Evolutionary conservation across 2,797 vertebrate species (phyloP), one percentile per base, ranked within the genome.

Genomic region (Sebastes matsubarae): DNA sequence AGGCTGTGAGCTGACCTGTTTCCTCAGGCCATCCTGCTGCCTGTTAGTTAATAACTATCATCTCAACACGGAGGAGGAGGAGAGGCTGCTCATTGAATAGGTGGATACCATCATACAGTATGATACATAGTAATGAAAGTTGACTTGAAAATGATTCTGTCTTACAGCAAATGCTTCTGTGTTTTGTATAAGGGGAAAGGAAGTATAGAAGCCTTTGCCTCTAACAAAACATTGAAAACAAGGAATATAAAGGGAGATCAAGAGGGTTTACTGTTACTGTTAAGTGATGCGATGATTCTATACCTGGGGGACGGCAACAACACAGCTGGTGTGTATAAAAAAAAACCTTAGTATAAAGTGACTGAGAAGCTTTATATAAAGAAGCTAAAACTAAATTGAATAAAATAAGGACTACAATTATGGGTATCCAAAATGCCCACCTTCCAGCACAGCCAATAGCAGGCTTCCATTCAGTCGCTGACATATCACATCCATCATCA

Each of bases 11-110:
- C 74, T 87, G 92, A 88, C 90, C 89, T 22, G 83, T 89, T 92
- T 94, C 92, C 90, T 88, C 69, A 46, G 91, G 91, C 90, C 79
- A 69, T 84, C 72, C 81, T 68, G 75, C 81, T 68, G 73, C 87
- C 73, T 86, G 81, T 90, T 88, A 90, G 70, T 81, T 85, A 91
- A 90, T 87, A 87, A 89, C 71, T 85, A 79, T 81, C 82, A 77
- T 76, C 72, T 85, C 75, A 73, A 79, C 75, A 71, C 64, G 68
- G 12, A 38, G 36, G 12, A 38, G 36, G 68, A 72, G 61, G 16
- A 67, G 38, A 77, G 68, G 32, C 76, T 38, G 14, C 1, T 75
- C 58, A 57, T 4, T 57, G 50, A 79, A 81, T 38, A 80, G 50
- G 29, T 32, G 54, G 42, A 75, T 11, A 32, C 2, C 2, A 80